A percentile compares a stretch with the other conserved stretches of the same genome.
Conservation (phyloP, 2,113 vertebrate genomes). For the Mesocricetus auratus region DNA sequence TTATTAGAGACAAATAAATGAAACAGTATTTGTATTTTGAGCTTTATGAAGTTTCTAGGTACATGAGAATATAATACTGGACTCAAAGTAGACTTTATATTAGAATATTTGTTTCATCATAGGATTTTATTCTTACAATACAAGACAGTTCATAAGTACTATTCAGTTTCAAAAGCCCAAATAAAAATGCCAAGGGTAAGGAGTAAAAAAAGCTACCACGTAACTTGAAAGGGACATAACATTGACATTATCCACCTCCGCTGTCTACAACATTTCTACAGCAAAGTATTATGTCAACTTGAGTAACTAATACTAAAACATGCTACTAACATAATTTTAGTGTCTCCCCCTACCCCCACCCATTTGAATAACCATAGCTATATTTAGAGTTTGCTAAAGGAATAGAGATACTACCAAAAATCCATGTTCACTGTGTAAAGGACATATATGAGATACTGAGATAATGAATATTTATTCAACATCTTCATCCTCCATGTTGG, state of each 20-base stretch:
- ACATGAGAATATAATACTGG: background rate
- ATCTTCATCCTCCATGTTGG: conserved; percentile 88
- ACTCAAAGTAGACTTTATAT: conserved; percentile 42
- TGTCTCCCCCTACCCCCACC: conserved; percentile 38
- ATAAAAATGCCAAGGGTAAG: background rate
- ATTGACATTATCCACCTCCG: background rate
- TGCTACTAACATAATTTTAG: conserved; percentile 25
- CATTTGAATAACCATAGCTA: conserved; percentile 19
- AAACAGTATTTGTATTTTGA: conserved; percentile 19
- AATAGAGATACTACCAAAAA: conserved; percentile 64
- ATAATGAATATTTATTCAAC: conserved; percentile 86
- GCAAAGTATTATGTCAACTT: conserved; percentile 61
- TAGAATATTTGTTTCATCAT: conserved; percentile 45
- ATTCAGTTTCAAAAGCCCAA: conserved; percentile 27
- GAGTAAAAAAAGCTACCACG: conserved; percentile 29
- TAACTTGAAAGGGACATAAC: background rate
- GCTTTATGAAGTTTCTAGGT: background rate
- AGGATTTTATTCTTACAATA: conserved; percentile 73
- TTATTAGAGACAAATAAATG: background rate
- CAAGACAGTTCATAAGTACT: conserved; percentile 54
- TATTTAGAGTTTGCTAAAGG: conserved; percentile 78
- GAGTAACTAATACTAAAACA: conserved; percentile 49
- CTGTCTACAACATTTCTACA: conserved; percentile 5
- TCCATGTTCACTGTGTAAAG: conserved; percentile 28
- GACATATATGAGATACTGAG: conserved; percentile 36